Percentiles rank a stretch among this genome's conserved stretches.
Conservation (phyloP, 2,113 vertebrate species). For the Pterocles orientalis region DNA sequence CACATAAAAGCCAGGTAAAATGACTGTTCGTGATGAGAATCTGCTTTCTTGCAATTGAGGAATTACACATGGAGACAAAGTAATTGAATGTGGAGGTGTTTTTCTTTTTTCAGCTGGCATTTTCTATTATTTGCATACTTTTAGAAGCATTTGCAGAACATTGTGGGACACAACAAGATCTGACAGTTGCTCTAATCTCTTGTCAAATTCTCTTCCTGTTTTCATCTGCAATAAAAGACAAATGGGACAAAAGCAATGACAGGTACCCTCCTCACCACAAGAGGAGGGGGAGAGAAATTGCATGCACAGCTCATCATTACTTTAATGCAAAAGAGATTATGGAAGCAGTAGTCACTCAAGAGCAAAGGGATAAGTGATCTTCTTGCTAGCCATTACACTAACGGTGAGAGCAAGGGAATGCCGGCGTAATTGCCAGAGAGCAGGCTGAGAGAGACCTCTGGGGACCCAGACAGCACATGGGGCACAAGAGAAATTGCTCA, state of each 20-base stretch:
- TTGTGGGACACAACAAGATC: background rate
- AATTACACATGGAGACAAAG: background rate
- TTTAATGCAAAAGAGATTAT: conserved; percentile 19
- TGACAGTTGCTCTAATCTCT: conserved; percentile 30
- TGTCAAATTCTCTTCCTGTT: conserved; percentile 40
- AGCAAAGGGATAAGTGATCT: conserved; percentile 39
- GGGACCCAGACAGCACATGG: background rate
- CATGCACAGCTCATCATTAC: conserved; percentile 7
- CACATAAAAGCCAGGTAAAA: background rate
- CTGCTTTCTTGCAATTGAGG: background rate
- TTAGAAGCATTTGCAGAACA: background rate
- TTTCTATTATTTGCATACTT: conserved; percentile 33
- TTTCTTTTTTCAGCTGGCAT: background rate
- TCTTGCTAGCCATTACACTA: conserved; percentile 18
- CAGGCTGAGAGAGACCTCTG: background rate
- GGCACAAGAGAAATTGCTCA: background rate
- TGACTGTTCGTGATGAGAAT: background rate
- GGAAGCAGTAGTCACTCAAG: conserved; percentile 5
- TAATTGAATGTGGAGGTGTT: background rate
- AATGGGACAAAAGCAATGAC: conserved; percentile 11
- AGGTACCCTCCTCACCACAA: background rate
- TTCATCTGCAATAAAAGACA: conserved; percentile 13
- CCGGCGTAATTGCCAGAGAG: background rate
- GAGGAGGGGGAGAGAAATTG: background rate
- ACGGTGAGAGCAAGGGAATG: conserved; percentile 21